Evolutionary conservation across 37 sponge, comb jelly and placozoan genomes (phyloP), one percentile per base, ranked within the genome.

Genomic region (Axinella damicornis): DNA sequence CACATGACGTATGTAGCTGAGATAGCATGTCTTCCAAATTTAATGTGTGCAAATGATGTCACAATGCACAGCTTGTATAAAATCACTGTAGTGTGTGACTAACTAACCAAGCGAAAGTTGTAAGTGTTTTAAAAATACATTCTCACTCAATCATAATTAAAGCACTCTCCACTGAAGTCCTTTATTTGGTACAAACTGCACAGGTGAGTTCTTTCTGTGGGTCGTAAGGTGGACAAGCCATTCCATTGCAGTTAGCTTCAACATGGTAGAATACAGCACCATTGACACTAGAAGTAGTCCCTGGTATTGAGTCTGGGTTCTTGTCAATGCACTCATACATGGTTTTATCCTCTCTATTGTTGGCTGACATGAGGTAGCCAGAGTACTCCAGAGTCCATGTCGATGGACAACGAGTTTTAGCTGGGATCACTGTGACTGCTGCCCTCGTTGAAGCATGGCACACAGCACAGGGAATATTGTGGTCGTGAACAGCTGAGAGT

Each of bases 161-260:
- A n/a, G n/a, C n/a, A n/a, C n/a, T n/a, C n/a, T n/a, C n/a, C n/a
- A n/a, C n/a, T 46, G 9, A 46, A 46, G 46, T 46, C 9, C 46
- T 9, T 9, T 71, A 71, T 22, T 80, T 87, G 74, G 87, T 87
- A 60, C 87, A 87, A 65, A 87, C 87, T 39, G 59, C 87, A 87
- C 87, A 87, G 22, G 75, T 76, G 2, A 87, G 81, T 63, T 79
- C 87, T 69, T 87, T 79, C 24, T 53, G 56, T 24, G 54, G 21
- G 34, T 79, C 74, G 40, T 87, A 87, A 31, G 80, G 81, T 19
- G 74, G 74, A 62, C 87, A 87, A 21, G 74, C 80, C 5, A 87
- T 34, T 16, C 73, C 80, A 66, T 78, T 65, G 53, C 86, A 86
- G 57, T 39, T 86, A 19, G 79, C 79, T 35, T 86, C 86, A 68